These are phyloP conservation scores for Mastomys coucha DNA, from an alignment of 2,113 vertebrate genomes.

Conservation along the genomic window DNA sequence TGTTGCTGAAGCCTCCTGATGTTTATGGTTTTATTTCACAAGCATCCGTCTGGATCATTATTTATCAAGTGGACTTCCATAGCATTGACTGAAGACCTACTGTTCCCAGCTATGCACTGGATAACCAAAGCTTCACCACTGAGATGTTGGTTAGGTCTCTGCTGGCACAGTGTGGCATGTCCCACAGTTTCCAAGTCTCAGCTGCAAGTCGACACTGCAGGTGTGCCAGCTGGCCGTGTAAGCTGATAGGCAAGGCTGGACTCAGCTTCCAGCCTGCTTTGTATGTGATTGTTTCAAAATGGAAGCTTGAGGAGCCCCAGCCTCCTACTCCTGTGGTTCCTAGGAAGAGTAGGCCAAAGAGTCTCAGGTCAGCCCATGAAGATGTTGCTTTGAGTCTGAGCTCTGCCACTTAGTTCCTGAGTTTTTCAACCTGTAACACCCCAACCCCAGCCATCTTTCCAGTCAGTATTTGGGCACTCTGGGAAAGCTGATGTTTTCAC, in stretches of 20 bases:
- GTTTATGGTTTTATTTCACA: background rate
- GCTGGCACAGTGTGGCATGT: background rate
- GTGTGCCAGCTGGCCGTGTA: background rate
- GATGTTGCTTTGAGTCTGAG: background rate
- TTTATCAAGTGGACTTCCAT: constrained; percentile 2
- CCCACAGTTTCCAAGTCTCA: background rate
- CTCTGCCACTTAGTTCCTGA: background rate
- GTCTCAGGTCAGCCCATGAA: background rate
- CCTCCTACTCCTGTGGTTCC: background rate
- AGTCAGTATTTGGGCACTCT: background rate
- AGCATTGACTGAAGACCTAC: background rate
- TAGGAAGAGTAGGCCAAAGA: background rate
- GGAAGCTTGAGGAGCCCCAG: background rate
- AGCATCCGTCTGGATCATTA: background rate
- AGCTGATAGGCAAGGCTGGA: background rate
- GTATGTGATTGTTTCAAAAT: background rate
- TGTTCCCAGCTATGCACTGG: background rate
- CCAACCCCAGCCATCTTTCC: background rate
- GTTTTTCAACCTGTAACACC: background rate
- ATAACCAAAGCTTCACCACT: background rate
- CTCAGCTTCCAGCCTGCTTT: background rate
- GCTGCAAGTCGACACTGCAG: background rate
- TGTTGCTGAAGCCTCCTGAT: constrained; percentile 12
- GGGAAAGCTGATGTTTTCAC: constrained; percentile 31
- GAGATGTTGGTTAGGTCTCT: background rate